Evolutionary conservation across 2,888 invertebrate species (phyloP).

Genomic region (Sycophila texana): DNA sequence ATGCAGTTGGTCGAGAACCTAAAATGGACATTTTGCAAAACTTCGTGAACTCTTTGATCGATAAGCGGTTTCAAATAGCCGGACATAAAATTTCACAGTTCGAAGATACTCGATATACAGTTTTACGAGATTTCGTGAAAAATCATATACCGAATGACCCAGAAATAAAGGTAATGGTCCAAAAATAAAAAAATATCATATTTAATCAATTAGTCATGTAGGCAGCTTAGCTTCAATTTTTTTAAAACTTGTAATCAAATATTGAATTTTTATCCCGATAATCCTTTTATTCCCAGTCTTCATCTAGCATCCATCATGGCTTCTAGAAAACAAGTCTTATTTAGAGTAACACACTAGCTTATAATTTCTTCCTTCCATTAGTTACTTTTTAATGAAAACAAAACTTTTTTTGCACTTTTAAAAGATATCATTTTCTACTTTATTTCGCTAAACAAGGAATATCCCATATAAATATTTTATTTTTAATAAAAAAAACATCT

Average conservation of each 20-base stretch:
- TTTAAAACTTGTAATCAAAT: constrained; percentile 1
- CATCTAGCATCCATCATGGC: too few species aligned
- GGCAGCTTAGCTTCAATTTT: too few species aligned
- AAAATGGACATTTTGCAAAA: constrained; percentile 62
- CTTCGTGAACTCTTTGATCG: constrained; percentile 60
- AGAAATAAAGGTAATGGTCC: constrained; percentile 61
- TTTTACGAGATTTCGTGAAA: constrained; percentile 63
- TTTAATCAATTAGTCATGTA: not conserved
- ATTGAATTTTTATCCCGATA: too few species aligned
- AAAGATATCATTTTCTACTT: too few species aligned
- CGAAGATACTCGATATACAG: constrained; percentile 65
- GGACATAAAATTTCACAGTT: constrained; percentile 63
- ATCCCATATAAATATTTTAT: too few species aligned
- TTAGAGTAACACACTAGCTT: too few species aligned
- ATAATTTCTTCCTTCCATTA: too few species aligned
- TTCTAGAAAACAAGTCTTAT: not conserved
- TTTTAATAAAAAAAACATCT: too few species aligned
- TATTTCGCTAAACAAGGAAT: too few species aligned
- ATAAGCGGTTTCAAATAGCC: constrained; percentile 59
- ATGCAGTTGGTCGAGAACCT: constrained; percentile 62
- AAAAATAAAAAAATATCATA: not conserved
- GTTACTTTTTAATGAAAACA: too few species aligned
- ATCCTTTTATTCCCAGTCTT: too few species aligned
- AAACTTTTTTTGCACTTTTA: too few species aligned
- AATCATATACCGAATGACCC: constrained; percentile 63